Evolutionary conservation across 2,113 vertebrate genomes (phyloP).

Genomic region (Hypocryptadius cinnamomeus): DNA sequence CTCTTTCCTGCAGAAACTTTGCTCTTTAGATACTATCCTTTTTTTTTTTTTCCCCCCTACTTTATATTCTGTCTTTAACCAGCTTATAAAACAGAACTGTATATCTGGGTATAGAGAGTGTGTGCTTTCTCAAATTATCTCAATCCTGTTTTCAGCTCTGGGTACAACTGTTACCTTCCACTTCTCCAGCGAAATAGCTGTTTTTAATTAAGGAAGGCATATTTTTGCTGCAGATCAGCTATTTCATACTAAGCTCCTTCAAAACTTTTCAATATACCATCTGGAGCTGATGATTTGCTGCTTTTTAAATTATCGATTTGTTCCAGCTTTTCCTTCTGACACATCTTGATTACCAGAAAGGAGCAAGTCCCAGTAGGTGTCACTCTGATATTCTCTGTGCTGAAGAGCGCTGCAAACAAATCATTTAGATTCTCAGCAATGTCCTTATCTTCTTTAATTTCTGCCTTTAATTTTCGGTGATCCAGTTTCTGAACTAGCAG

Average conservation of each 20-base stretch:
- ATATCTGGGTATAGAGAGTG: not conserved
- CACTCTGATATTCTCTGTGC: not conserved
- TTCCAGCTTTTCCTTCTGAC: constrained; percentile 52
- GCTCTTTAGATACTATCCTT: not conserved
- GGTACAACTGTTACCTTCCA: not conserved
- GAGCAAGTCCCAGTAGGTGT: constrained; percentile 48
- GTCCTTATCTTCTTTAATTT: constrained; percentile 30
- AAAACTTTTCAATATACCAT: constrained; percentile 37
- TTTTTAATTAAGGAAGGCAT: constrained; percentile 2
- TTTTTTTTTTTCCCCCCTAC: not conserved
- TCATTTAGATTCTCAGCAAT: constrained; percentile 7
- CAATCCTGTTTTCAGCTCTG: not conserved
- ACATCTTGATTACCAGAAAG: constrained; percentile 54
- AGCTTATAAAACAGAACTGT: not conserved
- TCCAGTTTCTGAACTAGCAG: not conserved
- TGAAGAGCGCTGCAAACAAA: not conserved
- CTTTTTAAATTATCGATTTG: constrained; percentile 55
- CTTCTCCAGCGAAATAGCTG: not conserved
- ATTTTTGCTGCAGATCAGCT: constrained; percentile 29
- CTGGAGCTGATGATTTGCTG: constrained; percentile 49
- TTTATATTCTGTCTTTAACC: not conserved
- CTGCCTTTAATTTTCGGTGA: not conserved
- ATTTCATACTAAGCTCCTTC: not conserved
- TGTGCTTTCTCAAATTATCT: not conserved
- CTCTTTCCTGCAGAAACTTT: not conserved